These are phyloP conservation scores for Hemibagrus wyckioides DNA, from an alignment of 2,113 vertebrate genomes.

Conservation along the genomic window DNA sequence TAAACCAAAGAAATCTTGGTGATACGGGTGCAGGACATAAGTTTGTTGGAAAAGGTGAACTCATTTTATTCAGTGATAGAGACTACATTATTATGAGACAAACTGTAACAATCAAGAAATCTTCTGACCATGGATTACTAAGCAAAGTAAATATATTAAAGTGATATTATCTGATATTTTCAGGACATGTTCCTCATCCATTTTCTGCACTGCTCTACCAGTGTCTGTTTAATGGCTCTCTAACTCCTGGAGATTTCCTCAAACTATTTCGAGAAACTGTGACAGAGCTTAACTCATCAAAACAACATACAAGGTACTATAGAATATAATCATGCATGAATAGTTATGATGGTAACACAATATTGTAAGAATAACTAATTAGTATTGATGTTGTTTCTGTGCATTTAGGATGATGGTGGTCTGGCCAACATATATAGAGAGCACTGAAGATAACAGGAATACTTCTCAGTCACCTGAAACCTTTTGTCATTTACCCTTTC, in stretches of 20 bases:
- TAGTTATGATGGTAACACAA: not conserved
- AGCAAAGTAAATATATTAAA: not conserved
- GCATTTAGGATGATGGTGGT: conserved; percentile 46
- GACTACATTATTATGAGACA: not conserved
- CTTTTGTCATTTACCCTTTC: not conserved
- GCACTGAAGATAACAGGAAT: conserved; percentile 39
- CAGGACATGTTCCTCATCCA: conserved; percentile 44
- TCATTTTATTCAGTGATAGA: not conserved
- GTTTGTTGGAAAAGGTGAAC: conserved; percentile 3
- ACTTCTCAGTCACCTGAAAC: conserved; percentile 12
- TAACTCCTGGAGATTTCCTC: conserved; percentile 55
- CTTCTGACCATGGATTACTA: not conserved
- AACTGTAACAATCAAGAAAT: not conserved
- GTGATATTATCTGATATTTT: not conserved
- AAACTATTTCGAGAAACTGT: conserved; percentile 52
- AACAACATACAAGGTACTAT: conserved; percentile 50
- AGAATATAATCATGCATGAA: not conserved
- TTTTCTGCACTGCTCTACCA: conserved; percentile 64
- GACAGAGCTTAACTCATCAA: conserved; percentile 50
- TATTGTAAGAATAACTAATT: not conserved
- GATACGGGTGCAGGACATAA: not conserved
- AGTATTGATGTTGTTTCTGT: conserved; percentile 7
- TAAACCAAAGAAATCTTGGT: not conserved
- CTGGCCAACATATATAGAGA: conserved; percentile 54
- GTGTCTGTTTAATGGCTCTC: conserved; percentile 43